phyloP scores from a whole-genome alignment of 2,888 invertebrate genomes.

The Anthrax anthrax region DNA sequence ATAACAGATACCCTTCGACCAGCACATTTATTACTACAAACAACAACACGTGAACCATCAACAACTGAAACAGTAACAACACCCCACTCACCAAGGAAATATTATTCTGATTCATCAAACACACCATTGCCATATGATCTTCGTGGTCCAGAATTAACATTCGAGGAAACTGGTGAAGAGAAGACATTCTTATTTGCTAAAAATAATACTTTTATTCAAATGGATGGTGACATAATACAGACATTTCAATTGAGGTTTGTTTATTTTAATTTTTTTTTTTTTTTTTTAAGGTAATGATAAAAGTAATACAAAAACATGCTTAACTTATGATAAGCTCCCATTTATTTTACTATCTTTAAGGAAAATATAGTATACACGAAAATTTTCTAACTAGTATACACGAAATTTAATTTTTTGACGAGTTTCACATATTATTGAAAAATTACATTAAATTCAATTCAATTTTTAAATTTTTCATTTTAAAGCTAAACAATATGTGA shows the following conservation, averaged over 20 bases:
- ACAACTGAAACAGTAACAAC: slow-evolving; percentile 32
- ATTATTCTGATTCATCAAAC: slow-evolving; percentile 17
- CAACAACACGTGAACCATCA: slow-evolving; percentile 37
- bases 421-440: no score
- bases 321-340: no score
- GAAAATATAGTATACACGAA: no score
- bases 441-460: no score
- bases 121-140: slow-evolving; percentile 54
- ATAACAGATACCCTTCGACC: neutral
- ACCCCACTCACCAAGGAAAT: slow-evolving; percentile 6
- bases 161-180: slow-evolving; percentile 70
- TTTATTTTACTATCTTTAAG: no score
- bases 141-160: slow-evolving; percentile 65
- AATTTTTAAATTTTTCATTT: no score
- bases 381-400: no score
- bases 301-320: no score
- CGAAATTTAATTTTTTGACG: no score
- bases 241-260: slow-evolving; percentile 74
- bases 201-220: slow-evolving; percentile 78
- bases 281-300: no score
- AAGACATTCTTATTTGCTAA: slow-evolving; percentile 86
- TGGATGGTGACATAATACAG: slow-evolving; percentile 80
- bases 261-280: neutral
- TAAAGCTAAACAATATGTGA: no score
- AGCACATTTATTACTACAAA: slow-evolving; percentile 29